These are phyloP conservation scores for Lasioglossum leucozonium DNA, from an alignment of 2,888 invertebrate species.

Conservation along the genomic window DNA sequence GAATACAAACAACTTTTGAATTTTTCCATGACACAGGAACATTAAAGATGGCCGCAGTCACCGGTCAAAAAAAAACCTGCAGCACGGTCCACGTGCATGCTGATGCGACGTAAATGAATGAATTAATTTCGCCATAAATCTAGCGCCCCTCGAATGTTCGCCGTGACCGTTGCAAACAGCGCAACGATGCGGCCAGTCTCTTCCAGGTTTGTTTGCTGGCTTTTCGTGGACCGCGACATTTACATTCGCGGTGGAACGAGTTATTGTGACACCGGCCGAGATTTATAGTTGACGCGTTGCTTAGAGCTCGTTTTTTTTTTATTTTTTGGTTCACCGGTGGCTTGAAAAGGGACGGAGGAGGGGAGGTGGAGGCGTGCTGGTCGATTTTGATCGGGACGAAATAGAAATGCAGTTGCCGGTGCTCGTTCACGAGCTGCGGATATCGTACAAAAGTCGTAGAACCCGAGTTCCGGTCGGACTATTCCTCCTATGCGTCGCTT, in stretches of 20 bases:
- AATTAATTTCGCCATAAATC: conserved; percentile 20
- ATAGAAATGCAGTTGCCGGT: conserved; percentile 29
- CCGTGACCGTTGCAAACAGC: conserved; percentile 28
- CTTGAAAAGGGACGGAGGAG: conserved; percentile 28
- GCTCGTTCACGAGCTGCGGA: background rate
- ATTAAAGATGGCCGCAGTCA: background rate
- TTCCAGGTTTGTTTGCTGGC: conserved; percentile 39
- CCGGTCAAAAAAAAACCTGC: background rate
- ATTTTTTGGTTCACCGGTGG: background rate
- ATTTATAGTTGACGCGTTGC: conserved; percentile 50
- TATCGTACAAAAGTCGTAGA: conserved; percentile 27
- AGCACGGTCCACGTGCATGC: background rate
- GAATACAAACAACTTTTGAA: background rate
- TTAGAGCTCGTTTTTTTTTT: conserved; percentile 26
- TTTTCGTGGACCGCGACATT: conserved; percentile 38
- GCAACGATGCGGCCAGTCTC: conserved; percentile 21
- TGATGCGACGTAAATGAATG: conserved; percentile 10
- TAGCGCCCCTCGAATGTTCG: conserved; percentile 10
- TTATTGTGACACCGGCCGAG: conserved; percentile 35
- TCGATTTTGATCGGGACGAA: conserved; percentile 35
- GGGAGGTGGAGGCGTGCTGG: conserved; percentile 10
- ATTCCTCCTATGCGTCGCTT: background rate
- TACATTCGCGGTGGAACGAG: conserved; percentile 43
- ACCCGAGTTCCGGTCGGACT: background rate
- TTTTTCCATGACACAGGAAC: background rate